These are phyloP conservation scores for Pantherophis vulpinus DNA, from an alignment of 2,797 vertebrate species.

Conservation along the genomic window DNA sequence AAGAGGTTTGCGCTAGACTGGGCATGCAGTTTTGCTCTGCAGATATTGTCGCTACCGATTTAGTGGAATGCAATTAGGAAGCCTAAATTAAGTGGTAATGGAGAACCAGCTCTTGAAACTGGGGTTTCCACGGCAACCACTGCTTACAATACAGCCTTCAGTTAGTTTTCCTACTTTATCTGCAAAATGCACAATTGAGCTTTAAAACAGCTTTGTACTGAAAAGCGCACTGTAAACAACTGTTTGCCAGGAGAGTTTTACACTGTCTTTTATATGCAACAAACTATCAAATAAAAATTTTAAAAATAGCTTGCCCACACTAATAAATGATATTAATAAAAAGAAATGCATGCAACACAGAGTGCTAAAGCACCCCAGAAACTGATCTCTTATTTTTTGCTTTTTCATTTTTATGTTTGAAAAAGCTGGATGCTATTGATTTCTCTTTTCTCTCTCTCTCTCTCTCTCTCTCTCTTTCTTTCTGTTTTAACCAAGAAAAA, in stretches of 20 bases:
- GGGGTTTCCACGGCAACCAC: slow-evolving; percentile 95
- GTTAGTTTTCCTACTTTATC: slow-evolving; percentile 99
- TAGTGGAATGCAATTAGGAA: slow-evolving; percentile 99
- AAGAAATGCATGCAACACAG: slow-evolving; percentile 39
- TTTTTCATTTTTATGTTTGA: slow-evolving; percentile 45
- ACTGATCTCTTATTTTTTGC: slow-evolving; percentile 55
- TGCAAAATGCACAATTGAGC: slow-evolving; percentile 99
- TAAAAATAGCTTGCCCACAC: slow-evolving; percentile 75
- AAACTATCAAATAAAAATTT: slow-evolving; percentile 80
- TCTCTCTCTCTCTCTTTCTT: not conserved
- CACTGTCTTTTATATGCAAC: slow-evolving; percentile 87
- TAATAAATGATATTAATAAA: slow-evolving; percentile 38
- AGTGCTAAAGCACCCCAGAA: slow-evolving; percentile 46
- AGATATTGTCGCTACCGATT: slow-evolving; percentile 93
- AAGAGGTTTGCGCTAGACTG: slow-evolving; percentile 89
- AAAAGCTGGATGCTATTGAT: slow-evolving; percentile 44
- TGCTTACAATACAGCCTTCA: slow-evolving; percentile 97
- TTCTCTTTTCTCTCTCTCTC: not conserved
- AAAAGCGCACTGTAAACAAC: slow-evolving; percentile 89
- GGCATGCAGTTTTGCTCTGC: slow-evolving; percentile 89
- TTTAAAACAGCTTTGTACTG: slow-evolving; percentile 91
- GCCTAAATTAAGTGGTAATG: slow-evolving; percentile 99
- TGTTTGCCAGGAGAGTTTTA: slow-evolving; percentile 87
- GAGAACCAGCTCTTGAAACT: slow-evolving; percentile 97
- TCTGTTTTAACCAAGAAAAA: not conserved